Conservation (phyloP, 2,797 vertebrate genomes). For the Pampus argenteus region DNA sequence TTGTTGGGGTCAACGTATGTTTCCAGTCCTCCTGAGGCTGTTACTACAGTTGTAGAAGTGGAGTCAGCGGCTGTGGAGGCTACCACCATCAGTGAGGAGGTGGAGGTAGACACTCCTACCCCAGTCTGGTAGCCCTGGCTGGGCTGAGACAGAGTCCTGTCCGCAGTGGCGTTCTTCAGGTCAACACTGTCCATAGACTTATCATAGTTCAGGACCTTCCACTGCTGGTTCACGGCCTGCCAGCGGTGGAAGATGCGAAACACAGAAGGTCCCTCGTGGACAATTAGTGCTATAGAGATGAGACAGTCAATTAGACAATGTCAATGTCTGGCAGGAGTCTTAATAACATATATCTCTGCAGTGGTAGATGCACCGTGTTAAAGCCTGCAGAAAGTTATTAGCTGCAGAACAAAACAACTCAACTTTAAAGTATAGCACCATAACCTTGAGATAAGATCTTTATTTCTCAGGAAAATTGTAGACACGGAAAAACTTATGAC, state of each 20-base stretch:
- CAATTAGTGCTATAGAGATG: slow-evolving; percentile 89
- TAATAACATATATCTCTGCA: slow-evolving; percentile 61
- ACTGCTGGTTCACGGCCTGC: slow-evolving; percentile 99
- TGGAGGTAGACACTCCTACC: slow-evolving; percentile 89
- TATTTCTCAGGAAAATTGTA: slow-evolving; percentile 44
- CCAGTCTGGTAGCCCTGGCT: slow-evolving; percentile 83
- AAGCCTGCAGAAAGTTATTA: slow-evolving; percentile 51
- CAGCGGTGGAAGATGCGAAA: slow-evolving; percentile 99
- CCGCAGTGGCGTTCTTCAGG: slow-evolving; percentile 86
- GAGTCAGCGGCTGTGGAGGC: slow-evolving; percentile 84
- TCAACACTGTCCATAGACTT: slow-evolving; percentile 95
- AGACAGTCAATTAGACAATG: slow-evolving; percentile 65
- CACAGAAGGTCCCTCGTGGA: slow-evolving; percentile 98
- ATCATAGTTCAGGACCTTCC: slow-evolving; percentile 99
- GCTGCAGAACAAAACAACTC: slow-evolving; percentile 56
- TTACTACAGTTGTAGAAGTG: slow-evolving; percentile 74
- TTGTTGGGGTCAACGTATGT: slow-evolving; percentile 73
- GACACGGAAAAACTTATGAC: slow-evolving; percentile 32
- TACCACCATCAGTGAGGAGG: slow-evolving; percentile 88
- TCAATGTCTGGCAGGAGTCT: slow-evolving; percentile 51
- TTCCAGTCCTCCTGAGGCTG: slow-evolving; percentile 54
- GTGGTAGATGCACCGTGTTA: slow-evolving; percentile 30
- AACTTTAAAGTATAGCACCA: slow-evolving; percentile 49
- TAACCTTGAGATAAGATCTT: slow-evolving; percentile 56
- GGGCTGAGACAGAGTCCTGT: slow-evolving; percentile 86